These are phyloP conservation scores for Sinohyriopsis cumingii DNA, from an alignment of 2,888 invertebrate genomes.

Conservation along the genomic window DNA sequence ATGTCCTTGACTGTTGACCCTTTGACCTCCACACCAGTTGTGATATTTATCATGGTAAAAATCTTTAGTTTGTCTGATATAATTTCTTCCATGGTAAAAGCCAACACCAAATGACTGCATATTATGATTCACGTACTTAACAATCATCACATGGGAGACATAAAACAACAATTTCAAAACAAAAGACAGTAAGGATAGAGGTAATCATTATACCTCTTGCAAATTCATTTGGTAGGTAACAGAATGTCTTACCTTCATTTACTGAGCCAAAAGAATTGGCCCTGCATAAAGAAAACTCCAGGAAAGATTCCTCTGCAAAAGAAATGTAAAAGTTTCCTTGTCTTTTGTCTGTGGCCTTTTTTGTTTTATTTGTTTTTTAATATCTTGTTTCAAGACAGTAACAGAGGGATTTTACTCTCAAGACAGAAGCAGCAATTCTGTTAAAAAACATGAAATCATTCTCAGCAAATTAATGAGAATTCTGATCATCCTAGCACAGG, in stretches of 20 bases:
- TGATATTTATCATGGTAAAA: no score
- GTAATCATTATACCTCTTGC: no score
- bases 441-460: background rate
- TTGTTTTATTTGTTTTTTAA: background rate
- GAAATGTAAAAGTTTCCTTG: background rate
- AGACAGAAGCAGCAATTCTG: background rate
- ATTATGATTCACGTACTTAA: no score
- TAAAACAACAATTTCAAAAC: no score
- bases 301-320: slow-evolving; percentile 50
- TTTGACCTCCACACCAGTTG: no score
- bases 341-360: background rate
- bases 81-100: no score
- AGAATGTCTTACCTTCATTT: slow-evolving; percentile 22
- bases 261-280: slow-evolving; percentile 46
- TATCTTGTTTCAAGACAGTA: background rate
- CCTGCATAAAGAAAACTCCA: slow-evolving; percentile 46
- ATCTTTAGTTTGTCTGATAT: no score
- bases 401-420: background rate
- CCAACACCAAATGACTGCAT: no score
- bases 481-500: background rate
- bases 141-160: no score
- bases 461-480: background rate
- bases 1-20: no score
- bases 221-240: no score
- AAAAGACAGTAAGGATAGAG: no score